Base-by-base conservation (phyloP, 2,888 invertebrate species). In the Platycheirus albimanus region DNA sequence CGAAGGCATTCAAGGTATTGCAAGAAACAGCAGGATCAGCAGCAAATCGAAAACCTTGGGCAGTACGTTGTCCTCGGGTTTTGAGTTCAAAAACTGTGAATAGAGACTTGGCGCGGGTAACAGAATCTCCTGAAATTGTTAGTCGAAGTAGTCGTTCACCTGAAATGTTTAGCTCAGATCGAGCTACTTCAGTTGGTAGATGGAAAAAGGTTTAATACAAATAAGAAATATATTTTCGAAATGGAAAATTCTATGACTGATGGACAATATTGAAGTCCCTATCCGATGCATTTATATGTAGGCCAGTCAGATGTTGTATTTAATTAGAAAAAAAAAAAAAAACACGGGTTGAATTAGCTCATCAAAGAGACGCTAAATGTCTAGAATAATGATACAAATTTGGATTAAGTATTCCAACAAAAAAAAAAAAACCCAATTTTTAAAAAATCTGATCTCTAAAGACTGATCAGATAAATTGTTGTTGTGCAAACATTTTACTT, bases 61-160 rank as follows among this genome's bases (percentile, higher is more conserved):
- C 92, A 20, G 93, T 93, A 0, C 92, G 93, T 58, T 94, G 94
- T 88, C 94, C 94, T 0, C 91, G 94, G 69, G 93, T 94, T 47
- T 90, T 93, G 78, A 94, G 93, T 86, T 92, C 92, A 13, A 93
- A 93, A 89, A 93, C 92, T 58, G 90, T 93, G 33, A 91, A 92
- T 86, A 89, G 91, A 67, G 92, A 92, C 86, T 86, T 92, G 71
- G 89, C 91, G 17, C 90, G 91, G 30, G 90, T 92, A n/a, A 89
- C 91, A 11, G 90, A 90, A 85, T 90, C 91, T 2, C 91, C 90
- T 2, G 91, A 91, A 69, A 89, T 89, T 1, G 85, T 86, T 24
- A 86, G 77, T 54, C 84, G 88, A 6, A 87, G 86, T 49, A 90
- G 89, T 76, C 88, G 87, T 56, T 89, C 89, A 74, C 89, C 90